Conservation (phyloP, 1,140 invertebrate species). For the Zaprionus taronus region DNA sequence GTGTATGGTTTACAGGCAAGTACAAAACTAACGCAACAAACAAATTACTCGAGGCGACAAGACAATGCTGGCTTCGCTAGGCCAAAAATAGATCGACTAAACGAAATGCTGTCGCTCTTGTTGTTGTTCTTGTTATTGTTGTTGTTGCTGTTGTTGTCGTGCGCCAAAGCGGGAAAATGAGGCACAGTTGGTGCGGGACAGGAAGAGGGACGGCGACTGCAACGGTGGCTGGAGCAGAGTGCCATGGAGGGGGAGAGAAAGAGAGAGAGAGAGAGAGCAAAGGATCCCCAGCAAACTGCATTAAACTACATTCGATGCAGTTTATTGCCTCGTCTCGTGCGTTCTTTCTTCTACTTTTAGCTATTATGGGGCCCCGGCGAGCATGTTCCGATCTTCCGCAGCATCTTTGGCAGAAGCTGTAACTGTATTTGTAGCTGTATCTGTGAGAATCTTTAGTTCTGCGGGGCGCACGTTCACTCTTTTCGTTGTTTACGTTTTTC, state of each 20-base stretch:
- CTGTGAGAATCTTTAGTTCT: conserved; percentile 82
- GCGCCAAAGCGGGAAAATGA: conserved; percentile 69
- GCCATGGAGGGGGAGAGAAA: neutral
- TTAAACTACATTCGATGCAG: conserved; percentile 80
- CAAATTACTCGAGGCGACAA: conserved; percentile 80
- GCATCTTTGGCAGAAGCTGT: neutral
- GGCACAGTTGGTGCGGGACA: conserved; percentile 30
- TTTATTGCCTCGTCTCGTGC: conserved; percentile 68
- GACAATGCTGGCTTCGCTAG: conserved; percentile 56
- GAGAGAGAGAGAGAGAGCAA: conserved; percentile 2
- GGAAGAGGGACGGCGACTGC: neutral
- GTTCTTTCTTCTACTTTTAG: conserved; percentile 78
- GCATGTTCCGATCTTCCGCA: conserved; percentile 17
- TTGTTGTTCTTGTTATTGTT: conserved; percentile 49
- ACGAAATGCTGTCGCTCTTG: conserved; percentile 26
- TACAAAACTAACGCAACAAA: conserved; percentile 72
- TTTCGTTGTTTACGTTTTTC: conserved; percentile 56
- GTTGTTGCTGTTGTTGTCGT: conserved; percentile 70
- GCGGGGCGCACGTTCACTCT: conserved; percentile 63
- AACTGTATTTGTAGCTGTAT: conserved; percentile 40
- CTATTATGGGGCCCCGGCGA: conserved; percentile 15
- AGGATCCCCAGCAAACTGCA: conserved; percentile 83
- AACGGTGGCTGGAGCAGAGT: neutral
- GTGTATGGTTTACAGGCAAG: conserved; percentile 49
- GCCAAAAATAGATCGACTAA: conserved; percentile 78